Conservation (phyloP, 2,113 vertebrate genomes). For the Epinephelus lanceolatus region DNA sequence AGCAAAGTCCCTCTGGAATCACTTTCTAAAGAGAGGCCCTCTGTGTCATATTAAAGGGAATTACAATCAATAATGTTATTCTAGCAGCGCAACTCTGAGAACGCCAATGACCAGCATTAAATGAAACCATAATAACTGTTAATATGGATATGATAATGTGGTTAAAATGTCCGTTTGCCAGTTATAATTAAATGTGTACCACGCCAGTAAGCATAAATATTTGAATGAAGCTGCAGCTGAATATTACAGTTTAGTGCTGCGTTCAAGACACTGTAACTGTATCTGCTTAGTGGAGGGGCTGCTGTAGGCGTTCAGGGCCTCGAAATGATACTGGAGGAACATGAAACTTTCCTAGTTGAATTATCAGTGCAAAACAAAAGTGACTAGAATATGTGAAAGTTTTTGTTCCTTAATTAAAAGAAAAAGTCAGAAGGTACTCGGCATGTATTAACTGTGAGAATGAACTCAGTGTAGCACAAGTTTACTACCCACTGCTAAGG, state of each 20-base stretch:
- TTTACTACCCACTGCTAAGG: too few species aligned
- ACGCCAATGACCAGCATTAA: constrained; percentile 39
- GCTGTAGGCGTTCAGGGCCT: background rate
- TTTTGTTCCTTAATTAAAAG: too few species aligned
- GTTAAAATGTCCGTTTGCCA: constrained; percentile 24
- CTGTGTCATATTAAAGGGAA: constrained; percentile 68
- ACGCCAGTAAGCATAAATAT: background rate
- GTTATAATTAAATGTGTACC: constrained; percentile 30
- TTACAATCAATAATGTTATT: constrained; percentile 73
- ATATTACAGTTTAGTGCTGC: background rate
- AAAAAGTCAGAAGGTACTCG: too few species aligned
- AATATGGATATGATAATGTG: constrained; percentile 39
- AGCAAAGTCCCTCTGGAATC: constrained; percentile 60
- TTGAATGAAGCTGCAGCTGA: background rate
- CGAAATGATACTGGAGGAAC: background rate
- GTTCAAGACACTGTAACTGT: background rate
- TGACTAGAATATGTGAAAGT: too few species aligned
- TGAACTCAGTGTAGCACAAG: too few species aligned
- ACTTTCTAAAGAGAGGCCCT: constrained; percentile 57
- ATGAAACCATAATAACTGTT: constrained; percentile 37
- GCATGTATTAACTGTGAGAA: too few species aligned
- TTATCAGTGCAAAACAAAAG: too few species aligned
- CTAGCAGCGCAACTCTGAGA: constrained; percentile 32
- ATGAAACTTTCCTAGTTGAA: too few species aligned
- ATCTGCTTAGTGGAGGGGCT: too few species aligned